phyloP scores from a whole-genome alignment of 2,888 invertebrate species.

The Lithophane semibrunnea region DNA sequence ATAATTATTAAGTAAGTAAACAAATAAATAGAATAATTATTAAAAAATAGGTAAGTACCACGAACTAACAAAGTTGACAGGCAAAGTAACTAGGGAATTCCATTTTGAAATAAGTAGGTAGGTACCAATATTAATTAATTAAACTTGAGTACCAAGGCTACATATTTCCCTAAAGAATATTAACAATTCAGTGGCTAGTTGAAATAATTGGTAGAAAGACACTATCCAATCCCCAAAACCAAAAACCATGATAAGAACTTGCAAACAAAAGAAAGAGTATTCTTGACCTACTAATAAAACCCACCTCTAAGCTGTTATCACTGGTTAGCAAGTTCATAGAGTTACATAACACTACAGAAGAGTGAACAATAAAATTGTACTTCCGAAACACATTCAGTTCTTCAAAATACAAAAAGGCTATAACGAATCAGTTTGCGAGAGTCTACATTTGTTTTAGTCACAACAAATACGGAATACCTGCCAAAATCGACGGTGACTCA shows the following conservation, averaged over 20 bases:
- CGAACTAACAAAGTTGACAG: neutral
- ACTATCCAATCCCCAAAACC: neutral
- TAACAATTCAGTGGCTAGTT: neutral
- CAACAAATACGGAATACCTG: conserved; percentile 39
- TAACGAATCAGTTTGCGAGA: conserved; percentile 38
- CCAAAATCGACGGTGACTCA: conserved; percentile 56
- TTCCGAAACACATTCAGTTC: conserved; percentile 15
- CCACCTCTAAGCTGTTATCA: conserved; percentile 7
- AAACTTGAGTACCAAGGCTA: neutral
- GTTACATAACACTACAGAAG: conserved; percentile 35
- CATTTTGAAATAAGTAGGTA: neutral
- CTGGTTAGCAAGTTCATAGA: conserved; percentile 3
- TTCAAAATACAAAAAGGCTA: conserved; percentile 29
- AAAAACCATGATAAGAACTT: neutral
- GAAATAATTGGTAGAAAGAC: neutral
- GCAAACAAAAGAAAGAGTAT: conserved; percentile 4
- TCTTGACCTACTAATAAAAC: conserved; percentile 11
- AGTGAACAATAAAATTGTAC: neutral
- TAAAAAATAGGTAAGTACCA: neutral
- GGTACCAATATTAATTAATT: conserved; percentile 4
- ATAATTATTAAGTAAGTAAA: neutral
- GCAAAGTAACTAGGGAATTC: conserved; percentile 23
- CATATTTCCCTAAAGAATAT: conserved; percentile 27
- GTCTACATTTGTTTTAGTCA: conserved; percentile 41
- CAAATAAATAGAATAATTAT: neutral